phyloP scores from a whole-genome alignment of 2,888 invertebrate species.

The Cantharis rufa region DNA sequence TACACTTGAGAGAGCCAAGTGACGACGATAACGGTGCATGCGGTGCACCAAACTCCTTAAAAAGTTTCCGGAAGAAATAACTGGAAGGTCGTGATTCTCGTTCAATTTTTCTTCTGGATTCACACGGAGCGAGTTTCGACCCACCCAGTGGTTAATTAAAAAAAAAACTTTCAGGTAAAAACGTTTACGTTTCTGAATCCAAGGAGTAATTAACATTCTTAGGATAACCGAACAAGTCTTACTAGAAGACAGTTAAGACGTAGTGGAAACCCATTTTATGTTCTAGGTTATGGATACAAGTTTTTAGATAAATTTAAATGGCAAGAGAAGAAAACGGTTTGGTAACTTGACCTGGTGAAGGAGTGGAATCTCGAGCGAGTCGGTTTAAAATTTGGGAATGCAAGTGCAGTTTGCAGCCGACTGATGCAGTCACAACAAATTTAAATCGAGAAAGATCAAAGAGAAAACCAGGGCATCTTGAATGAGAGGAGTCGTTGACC shows the following conservation, averaged over 20 bases:
- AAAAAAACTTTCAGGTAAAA: not conserved
- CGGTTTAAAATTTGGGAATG: not conserved
- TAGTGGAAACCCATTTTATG: not conserved
- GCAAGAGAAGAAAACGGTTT: not conserved
- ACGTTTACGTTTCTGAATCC: constrained; percentile 7
- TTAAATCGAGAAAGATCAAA: constrained; percentile 20
- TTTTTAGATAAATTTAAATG: not conserved
- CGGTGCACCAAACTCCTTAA: not conserved
- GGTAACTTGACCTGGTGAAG: not conserved
- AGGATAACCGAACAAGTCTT: constrained; percentile 6
- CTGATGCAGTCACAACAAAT: constrained; percentile 16
- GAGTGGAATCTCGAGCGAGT: not conserved
- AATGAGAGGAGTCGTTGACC: constrained; percentile 33
- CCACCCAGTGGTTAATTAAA: not conserved
- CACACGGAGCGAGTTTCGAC: not conserved
- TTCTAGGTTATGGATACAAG: not conserved
- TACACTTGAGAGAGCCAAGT: not conserved
- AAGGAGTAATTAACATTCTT: constrained; percentile 23
- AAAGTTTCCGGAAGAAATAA: not conserved
- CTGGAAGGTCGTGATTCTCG: not conserved
- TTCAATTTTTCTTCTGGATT: not conserved
- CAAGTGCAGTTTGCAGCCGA: not conserved
- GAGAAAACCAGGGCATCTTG: constrained; percentile 33
- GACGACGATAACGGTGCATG: not conserved
- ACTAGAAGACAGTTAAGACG: constrained; percentile 11